Percentiles rank a stretch among this genome's conserved stretches.
Conservation (phyloP, 2,113 vertebrate genomes). For the Bos javanicus region DNA sequence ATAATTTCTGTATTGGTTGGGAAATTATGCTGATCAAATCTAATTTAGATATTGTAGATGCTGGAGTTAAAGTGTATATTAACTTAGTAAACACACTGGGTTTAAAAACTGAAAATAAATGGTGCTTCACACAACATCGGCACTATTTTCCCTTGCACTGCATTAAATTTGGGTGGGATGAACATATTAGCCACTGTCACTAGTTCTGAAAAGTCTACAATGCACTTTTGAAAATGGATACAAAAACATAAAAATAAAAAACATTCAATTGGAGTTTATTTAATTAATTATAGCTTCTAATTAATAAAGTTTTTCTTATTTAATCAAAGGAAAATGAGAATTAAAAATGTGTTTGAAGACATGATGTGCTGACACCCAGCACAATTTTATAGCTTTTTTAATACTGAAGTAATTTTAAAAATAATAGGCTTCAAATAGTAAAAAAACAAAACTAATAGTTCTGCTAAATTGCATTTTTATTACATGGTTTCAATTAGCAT, state of each 20-base stretch:
- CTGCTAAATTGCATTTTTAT: conserved; percentile 81
- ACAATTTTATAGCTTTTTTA: conserved; percentile 79
- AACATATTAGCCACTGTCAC: conserved; percentile 20
- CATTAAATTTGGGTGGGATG: neutral
- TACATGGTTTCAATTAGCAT: conserved; percentile 75
- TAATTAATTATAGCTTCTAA: conserved; percentile 80
- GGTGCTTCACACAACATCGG: neutral
- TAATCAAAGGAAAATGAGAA: conserved; percentile 76
- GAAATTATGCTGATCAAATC: conserved; percentile 22
- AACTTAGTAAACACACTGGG: conserved; percentile 36
- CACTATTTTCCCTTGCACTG: conserved; percentile 40
- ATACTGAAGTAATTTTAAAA: conserved; percentile 81
- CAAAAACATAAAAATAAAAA: conserved; percentile 77
- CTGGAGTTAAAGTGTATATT: neutral
- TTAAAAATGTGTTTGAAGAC: conserved; percentile 64
- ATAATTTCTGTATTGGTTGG: neutral
- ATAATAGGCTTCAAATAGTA: conserved; percentile 79
- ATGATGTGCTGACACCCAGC: conserved; percentile 71
- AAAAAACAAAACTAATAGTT: conserved; percentile 69
- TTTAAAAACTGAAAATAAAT: conserved; percentile 46
- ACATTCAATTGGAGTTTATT: conserved; percentile 74
- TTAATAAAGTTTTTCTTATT: conserved; percentile 81
- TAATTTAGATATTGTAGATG: neutral
- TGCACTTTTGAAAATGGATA: conserved; percentile 64
- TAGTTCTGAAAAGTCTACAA: conserved; percentile 53